phyloP scores from a whole-genome alignment of 2,888 invertebrate species.

The Phymatocera aterrima region DNA sequence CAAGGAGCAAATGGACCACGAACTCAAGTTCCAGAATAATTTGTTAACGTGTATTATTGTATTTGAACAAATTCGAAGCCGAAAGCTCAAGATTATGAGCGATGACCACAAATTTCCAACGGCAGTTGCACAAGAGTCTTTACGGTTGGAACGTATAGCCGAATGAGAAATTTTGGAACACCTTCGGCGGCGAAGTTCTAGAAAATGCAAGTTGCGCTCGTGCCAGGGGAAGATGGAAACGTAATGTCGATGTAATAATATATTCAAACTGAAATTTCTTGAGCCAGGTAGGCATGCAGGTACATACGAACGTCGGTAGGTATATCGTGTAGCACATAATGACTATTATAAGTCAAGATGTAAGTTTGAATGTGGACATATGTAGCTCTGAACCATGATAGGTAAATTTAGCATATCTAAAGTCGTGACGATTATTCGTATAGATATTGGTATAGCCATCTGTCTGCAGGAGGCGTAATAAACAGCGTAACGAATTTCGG shows the following conservation, averaged over 20 bases:
- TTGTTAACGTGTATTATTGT: no score
- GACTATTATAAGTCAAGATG: constrained; percentile 8
- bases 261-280: constrained; percentile 41
- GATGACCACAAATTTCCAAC: no score
- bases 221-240: background rate
- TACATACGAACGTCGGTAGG: background rate
- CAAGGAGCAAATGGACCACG: no score
- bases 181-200: background rate
- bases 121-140: no score
- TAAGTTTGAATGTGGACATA: constrained; percentile 2
- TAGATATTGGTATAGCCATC: background rate
- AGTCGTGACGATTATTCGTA: background rate
- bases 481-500: constrained; percentile 38
- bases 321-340: background rate
- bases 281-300: background rate
- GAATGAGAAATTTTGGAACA: background rate
- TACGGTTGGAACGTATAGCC: no score
- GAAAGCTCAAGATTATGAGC: background rate
- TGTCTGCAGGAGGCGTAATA: constrained; percentile 27
- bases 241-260: constrained; percentile 17
- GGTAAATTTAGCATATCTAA: constrained; percentile 31
- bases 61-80: no score
- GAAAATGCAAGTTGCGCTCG: background rate
- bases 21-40: no score
- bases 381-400: constrained; percentile 23